Evolutionary conservation across 2,888 invertebrate genomes (phyloP).

Genomic region (Synanthedon formicaeformis): DNA sequence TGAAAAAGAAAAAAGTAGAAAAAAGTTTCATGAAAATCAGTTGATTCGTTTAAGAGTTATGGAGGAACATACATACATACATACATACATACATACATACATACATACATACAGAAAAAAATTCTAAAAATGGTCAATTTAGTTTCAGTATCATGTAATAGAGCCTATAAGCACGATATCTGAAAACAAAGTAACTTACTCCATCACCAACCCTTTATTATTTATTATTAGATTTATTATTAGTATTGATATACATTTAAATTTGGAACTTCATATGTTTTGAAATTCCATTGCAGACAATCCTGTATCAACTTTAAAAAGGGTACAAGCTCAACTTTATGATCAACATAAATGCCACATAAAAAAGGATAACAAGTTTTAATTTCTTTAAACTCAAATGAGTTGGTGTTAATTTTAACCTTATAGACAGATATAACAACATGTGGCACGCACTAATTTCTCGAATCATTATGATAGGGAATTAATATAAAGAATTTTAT

Average conservation of each 20-base stretch:
- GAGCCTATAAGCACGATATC: too few species aligned
- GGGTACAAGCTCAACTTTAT: constrained; percentile 50
- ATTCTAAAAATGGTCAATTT: too few species aligned
- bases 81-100: too few species aligned
- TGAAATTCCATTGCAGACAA: constrained; percentile 12
- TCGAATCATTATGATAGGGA: constrained; percentile 50
- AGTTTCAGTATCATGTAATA: too few species aligned
- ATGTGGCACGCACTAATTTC: constrained; percentile 43
- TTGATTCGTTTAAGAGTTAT: too few species aligned
- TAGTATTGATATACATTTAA: background rate
- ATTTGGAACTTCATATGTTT: constrained; percentile 7
- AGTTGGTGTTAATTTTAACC: constrained; percentile 65
- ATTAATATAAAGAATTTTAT: constrained; percentile 27
- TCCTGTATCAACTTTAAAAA: constrained; percentile 46
- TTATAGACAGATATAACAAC: constrained; percentile 10
- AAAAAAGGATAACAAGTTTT: constrained; percentile 65
- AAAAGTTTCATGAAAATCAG: too few species aligned
- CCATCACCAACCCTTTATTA: too few species aligned
- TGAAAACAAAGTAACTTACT: too few species aligned
- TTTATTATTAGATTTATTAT: too few species aligned
- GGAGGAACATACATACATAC: too few species aligned
- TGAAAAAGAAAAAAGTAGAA: too few species aligned
- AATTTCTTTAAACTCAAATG: constrained; percentile 61
- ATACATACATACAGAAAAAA: too few species aligned
- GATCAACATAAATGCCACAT: constrained; percentile 64